Evolutionary conservation across 2,888 invertebrate species (phyloP), one percentile per base, ranked within the genome.

Genomic region (Acheta domesticus): DNA sequence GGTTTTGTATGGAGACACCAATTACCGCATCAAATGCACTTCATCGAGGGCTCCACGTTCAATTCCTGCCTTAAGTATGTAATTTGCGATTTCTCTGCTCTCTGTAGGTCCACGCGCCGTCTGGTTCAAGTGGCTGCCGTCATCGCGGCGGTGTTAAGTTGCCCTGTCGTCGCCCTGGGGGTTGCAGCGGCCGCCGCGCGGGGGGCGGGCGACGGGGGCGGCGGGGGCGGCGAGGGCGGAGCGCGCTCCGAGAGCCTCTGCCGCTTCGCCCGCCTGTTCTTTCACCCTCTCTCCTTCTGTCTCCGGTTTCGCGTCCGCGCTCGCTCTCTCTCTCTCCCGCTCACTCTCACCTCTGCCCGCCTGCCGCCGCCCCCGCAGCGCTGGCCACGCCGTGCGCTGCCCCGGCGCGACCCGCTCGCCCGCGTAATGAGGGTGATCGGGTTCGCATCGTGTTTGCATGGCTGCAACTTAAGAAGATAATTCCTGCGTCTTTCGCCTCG

Each of bases 1-100:
- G 62, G n/a, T 62, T 62, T n/a, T 62, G 62, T 62, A 62, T 62
- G 62, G 62, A 62, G 62, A 62, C 62, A 62, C 62, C 62, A 62
- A 62, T 62, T 62, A 62, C n/a, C 62, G 16, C 62, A 62, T 62
- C 62, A 62, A 62, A 62, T 62, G 62, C 16, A 62, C 62, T 62
- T 14, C 62, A n/a, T 14, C 16, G 62, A 62, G 62, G 62, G 62
- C 62, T 62, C n/a, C 62, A 62, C 36, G 62, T 62, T 62, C 62
- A 62, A 62, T 62, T 62, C 62, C 62, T 62, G 62, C 14, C 62
- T 62, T 62, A 62, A 62, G 62, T 62, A 62, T 62, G 62, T 62
- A 62, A 62, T 62, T 62, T 62, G 62, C 62, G 62, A 62, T 62
- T 62, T 62, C 62, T 62, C 62, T 62, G 62, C 62, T n/a, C 62